Base-by-base conservation (phyloP, 2,888 invertebrate species). In the Macaria notata region DNA sequence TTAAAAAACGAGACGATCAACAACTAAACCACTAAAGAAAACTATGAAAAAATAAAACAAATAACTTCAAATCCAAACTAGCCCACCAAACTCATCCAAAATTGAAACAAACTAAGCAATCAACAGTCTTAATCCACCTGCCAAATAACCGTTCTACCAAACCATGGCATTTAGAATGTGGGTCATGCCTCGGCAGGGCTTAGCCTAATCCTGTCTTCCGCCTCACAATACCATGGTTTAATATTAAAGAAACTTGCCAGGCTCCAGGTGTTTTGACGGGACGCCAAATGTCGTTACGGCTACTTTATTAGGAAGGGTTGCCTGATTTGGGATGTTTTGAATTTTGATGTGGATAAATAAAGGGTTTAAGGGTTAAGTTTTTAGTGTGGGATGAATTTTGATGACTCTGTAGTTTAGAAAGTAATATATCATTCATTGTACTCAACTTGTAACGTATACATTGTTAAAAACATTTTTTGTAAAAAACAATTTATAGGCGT, bases 151-250 rank as follows among this genome's bases (percentile, higher is more conserved):
- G 62, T 59, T 63, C 61, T 71, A 65, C 67, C 56, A 70, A 54
- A 54, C 53, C 62, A 66, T 73, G 73, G 68, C 75, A 76, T 73
- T 78, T 75, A 62, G 66, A 62, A 80, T 79, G 72, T 72, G 72
- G 81, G 81, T 79, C 77, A 69, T 54, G 51, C 65, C 70, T 54
- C 57, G 54, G 54, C 50, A 53, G 54, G 68, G 65, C 68, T 71
- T 69, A 66, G 48, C 63, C 64, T 76, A 73, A 77, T 73, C 73
- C 76, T 68, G 69, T 70, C 69, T 70, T 43, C 45, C 60, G 59
- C 59, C 62, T 56, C 64, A 68, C 65, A 72, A 74, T 65, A 64
- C 62, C 62, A 68, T 54, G 69, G 62, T 71, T 75, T 75, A 68
- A 70, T 73, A 71, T 70, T 64, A 68, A 64, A 49, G 61, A 49